phyloP scores from a whole-genome alignment of 2,888 invertebrate species.

The Ctena decussata region DNA sequence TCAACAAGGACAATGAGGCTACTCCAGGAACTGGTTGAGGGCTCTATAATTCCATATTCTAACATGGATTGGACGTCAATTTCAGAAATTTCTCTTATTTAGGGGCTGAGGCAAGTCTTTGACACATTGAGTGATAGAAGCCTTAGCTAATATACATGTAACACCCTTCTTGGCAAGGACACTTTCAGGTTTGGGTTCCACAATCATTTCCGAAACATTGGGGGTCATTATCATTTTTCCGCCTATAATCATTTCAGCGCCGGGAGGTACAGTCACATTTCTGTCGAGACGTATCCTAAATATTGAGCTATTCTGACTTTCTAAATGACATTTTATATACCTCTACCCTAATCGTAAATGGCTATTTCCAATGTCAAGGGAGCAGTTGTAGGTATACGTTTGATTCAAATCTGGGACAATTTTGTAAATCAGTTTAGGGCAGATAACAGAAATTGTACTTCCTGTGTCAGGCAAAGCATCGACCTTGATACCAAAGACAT shows the following conservation, averaged over 20 bases:
- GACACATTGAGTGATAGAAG: background rate
- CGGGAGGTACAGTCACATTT: background rate
- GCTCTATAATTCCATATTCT: constrained; percentile 14
- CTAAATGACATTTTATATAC: too few species aligned
- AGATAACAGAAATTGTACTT: too few species aligned
- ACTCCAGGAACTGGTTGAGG: constrained; percentile 23
- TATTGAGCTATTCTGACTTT: too few species aligned
- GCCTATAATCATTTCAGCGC: background rate
- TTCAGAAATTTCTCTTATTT: background rate
- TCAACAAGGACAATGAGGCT: constrained; percentile 9
- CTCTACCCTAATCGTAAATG: too few species aligned
- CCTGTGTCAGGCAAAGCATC: too few species aligned
- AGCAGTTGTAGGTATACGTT: too few species aligned
- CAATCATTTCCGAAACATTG: too few species aligned
- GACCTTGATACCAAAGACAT: too few species aligned
- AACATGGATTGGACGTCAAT: constrained; percentile 2
- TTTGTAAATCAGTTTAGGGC: too few species aligned
- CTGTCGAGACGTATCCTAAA: too few species aligned
- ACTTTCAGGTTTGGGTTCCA: background rate
- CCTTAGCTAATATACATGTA: constrained; percentile 4
- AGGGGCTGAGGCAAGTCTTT: constrained; percentile 15
- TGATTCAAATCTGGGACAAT: too few species aligned
- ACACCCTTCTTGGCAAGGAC: background rate
- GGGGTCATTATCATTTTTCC: background rate
- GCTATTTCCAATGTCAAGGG: too few species aligned